These are phyloP conservation scores for Mongoloraphidia duomilia DNA, from an alignment of 2,888 invertebrate genomes.

Conservation along the genomic window DNA sequence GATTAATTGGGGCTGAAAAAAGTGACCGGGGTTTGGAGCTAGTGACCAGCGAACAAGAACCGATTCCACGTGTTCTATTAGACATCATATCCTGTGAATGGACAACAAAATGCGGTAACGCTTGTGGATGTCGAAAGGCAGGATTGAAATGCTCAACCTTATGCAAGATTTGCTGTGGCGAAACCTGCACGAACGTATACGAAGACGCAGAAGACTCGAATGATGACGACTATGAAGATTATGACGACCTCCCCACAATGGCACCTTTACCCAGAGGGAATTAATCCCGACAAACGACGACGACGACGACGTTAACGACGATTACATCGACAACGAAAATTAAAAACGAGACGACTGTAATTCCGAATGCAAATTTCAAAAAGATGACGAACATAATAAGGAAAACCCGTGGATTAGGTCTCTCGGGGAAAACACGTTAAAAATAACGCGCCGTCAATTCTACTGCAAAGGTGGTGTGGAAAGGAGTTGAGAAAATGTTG, in stretches of 20 bases:
- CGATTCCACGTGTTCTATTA: conserved; percentile 4
- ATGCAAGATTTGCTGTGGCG: neutral
- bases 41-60: conserved; percentile 5
- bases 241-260: conserved; percentile 2
- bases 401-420: too few relatives aligned
- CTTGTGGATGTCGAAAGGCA: conserved; percentile 4
- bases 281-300: neutral
- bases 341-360: neutral
- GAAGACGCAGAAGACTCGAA: neutral
- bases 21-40: conserved; percentile 7
- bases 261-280: neutral
- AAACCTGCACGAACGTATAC: neutral
- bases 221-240: neutral
- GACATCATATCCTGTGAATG: conserved; percentile 5
- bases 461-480: too few relatives aligned
- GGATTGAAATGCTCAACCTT: conserved; percentile 5
- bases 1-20: conserved; percentile 13
- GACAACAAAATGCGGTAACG: conserved; percentile 5
- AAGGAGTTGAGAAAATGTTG: too few relatives aligned
- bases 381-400: too few relatives aligned
- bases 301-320: neutral
- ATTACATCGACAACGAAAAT: neutral
- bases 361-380: too few relatives aligned
- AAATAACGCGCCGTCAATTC: too few relatives aligned
- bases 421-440: too few relatives aligned